phyloP scores from a whole-genome alignment of 2,888 invertebrate species.

The Dascillus cervinus region DNA sequence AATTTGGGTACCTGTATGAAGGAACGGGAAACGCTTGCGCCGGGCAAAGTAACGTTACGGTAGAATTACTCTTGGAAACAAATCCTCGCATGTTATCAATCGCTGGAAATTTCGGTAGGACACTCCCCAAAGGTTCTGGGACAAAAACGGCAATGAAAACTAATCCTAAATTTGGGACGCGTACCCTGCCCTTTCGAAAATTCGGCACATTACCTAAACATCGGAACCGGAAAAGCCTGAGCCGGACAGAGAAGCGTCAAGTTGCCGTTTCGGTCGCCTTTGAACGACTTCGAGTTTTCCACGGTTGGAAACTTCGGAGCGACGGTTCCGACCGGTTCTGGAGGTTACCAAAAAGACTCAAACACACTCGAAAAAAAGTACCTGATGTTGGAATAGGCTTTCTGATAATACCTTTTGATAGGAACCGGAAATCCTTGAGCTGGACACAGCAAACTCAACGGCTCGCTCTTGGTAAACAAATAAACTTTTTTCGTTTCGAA shows the following conservation, averaged over 20 bases:
- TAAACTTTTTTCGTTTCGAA: slow-evolving; percentile 55
- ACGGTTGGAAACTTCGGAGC: slow-evolving; percentile 52
- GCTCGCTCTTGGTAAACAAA: slow-evolving; percentile 45
- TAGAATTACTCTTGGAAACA: slow-evolving; percentile 22
- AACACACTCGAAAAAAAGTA: slow-evolving; percentile 4
- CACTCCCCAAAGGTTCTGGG: slow-evolving; percentile 45
- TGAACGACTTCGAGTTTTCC: slow-evolving; percentile 23
- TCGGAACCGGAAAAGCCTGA: slow-evolving; percentile 63
- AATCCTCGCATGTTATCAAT: slow-evolving; percentile 33
- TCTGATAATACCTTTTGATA: slow-evolving; percentile 44
- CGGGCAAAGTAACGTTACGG: slow-evolving; percentile 52
- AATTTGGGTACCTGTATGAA: slow-evolving; percentile 30
- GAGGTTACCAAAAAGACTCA: slow-evolving; percentile 5
- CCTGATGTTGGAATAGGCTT: slow-evolving; percentile 37
- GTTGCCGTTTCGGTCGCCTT: slow-evolving; percentile 12
- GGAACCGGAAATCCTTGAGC: slow-evolving; percentile 60
- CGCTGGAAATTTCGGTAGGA: slow-evolving; percentile 43
- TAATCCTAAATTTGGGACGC: too few relatives aligned
- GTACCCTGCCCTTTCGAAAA: too few relatives aligned
- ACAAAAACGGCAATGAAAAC: too few relatives aligned
- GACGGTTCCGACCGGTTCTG: slow-evolving; percentile 50
- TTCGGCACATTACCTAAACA: slow-evolving; percentile 34
- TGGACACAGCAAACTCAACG: slow-evolving; percentile 54
- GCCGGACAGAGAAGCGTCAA: slow-evolving; percentile 55
- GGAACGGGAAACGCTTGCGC: slow-evolving; percentile 65